Evolutionary conservation across 1,140 invertebrate species (phyloP).

Genomic region (Orchesella cincta): DNA sequence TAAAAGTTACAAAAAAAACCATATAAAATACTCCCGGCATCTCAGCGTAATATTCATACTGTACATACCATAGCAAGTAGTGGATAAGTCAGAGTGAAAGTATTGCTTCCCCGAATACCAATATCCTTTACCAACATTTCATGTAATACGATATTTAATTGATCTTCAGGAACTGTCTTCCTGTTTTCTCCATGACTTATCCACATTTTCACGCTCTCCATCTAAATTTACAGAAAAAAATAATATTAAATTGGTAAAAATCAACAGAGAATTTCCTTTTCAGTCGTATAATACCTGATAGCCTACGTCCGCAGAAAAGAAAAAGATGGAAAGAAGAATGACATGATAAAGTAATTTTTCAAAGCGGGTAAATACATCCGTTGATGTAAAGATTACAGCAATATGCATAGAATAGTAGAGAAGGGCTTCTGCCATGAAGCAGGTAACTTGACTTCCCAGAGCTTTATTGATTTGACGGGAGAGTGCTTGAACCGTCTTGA

Average conservation of each 20-base stretch:
- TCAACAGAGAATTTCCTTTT: background rate
- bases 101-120: background rate
- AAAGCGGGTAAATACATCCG: background rate
- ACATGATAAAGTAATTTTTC: background rate
- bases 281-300: background rate
- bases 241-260: too few relatives aligned
- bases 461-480: background rate
- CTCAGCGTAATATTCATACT: background rate
- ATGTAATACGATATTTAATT: background rate
- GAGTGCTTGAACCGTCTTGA: background rate
- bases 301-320: background rate
- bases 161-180: background rate
- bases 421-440: background rate
- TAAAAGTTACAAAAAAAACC: background rate
- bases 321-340: background rate
- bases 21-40: too few relatives aligned
- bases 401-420: background rate
- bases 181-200: background rate
- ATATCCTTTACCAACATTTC: slow-evolving; percentile 9
- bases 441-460: background rate
- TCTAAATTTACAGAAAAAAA: too few relatives aligned
- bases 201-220: background rate
- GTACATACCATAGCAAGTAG: background rate
- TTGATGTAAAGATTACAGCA: background rate
- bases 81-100: background rate